Percentiles rank a stretch among this genome's conserved stretches.
These are phyloP conservation scores for Phymanthus crucifer DNA, from an alignment of 92 coral and sea anemone genomes.

Conservation along the genomic window DNA sequence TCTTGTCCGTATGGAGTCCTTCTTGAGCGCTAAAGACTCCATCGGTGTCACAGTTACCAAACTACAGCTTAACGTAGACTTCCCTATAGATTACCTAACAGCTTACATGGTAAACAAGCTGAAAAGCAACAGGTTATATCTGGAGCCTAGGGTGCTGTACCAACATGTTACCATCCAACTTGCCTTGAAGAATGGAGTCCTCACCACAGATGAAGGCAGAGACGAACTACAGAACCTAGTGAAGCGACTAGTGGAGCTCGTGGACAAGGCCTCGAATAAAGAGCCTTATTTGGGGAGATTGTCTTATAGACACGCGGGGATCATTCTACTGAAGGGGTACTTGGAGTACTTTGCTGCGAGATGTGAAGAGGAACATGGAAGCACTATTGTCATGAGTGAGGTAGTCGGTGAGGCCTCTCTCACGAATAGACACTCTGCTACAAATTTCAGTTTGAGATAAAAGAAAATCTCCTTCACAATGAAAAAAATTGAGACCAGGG, in stretches of 20 bases:
- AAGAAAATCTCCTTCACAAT: too few relatives aligned
- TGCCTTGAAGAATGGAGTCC: not conserved
- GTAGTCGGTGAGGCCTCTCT: not conserved
- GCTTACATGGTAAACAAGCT: conserved; percentile 14
- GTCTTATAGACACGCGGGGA: conserved; percentile 37
- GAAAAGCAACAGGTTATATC: conserved; percentile 32
- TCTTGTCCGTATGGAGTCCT: not conserved
- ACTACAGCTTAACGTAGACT: conserved; percentile 34
- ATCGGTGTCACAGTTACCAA: conserved; percentile 31
- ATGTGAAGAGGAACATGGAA: conserved; percentile 26
- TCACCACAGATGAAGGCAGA: not conserved
- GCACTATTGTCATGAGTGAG: conserved; percentile 11
- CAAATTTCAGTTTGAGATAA: conserved; percentile 35
- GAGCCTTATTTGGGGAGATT: conserved; percentile 45
- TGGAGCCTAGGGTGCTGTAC: conserved; percentile 28
- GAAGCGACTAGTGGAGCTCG: conserved; percentile 15
- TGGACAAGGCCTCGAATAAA: conserved; percentile 16
- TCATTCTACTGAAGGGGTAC: conserved; percentile 34
- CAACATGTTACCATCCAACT: conserved; percentile 39
- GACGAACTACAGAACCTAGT: conserved; percentile 10
- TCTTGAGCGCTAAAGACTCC: conserved; percentile 7
- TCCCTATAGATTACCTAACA: conserved; percentile 26
- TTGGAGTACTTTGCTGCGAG: conserved; percentile 3
- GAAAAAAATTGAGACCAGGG: too few relatives aligned
- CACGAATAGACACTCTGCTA: conserved; percentile 20